Conservation (phyloP, 2,888 invertebrate species). For the Cataglyphis livida region DNA sequence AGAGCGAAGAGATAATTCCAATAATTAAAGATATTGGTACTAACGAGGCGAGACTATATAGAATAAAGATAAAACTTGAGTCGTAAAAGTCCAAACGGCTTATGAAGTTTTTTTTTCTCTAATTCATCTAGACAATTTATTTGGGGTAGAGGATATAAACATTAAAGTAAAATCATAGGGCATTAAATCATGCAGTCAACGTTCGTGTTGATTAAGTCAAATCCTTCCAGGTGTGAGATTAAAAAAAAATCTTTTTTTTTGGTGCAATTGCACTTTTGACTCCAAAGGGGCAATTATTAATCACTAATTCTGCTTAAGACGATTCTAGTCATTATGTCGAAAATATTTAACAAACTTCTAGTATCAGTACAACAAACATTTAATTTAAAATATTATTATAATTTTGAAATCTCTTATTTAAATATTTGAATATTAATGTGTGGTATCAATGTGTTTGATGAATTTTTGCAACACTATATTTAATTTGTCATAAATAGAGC, state of each 20-base stretch:
- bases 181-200: background rate
- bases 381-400: too few relatives aligned
- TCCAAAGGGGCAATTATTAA: constrained; percentile 26
- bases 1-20: constrained; percentile 18
- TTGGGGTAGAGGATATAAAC: constrained; percentile 65
- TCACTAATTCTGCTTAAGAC: constrained; percentile 7
- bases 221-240: constrained; percentile 54
- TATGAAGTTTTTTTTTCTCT: constrained; percentile 3
- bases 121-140: background rate
- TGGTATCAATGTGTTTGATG: background rate
- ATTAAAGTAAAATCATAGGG: constrained; percentile 63
- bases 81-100: constrained; percentile 50
- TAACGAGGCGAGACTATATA: background rate
- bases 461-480: constrained; percentile 6
- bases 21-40: constrained; percentile 18
- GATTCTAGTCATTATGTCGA: constrained; percentile 21
- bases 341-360: background rate
- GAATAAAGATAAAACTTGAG: constrained; percentile 8
- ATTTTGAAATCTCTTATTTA: too few relatives aligned
- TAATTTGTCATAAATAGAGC: background rate
- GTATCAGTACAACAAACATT: too few relatives aligned
- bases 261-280: constrained; percentile 50
- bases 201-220: constrained; percentile 15
- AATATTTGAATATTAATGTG: background rate
- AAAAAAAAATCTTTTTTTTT: background rate